A percentile compares a stretch with the other conserved stretches of the same genome.
These are phyloP conservation scores for Fistularia tabacaria DNA, from an alignment of 2,797 vertebrate genomes.

Conservation along the genomic window DNA sequence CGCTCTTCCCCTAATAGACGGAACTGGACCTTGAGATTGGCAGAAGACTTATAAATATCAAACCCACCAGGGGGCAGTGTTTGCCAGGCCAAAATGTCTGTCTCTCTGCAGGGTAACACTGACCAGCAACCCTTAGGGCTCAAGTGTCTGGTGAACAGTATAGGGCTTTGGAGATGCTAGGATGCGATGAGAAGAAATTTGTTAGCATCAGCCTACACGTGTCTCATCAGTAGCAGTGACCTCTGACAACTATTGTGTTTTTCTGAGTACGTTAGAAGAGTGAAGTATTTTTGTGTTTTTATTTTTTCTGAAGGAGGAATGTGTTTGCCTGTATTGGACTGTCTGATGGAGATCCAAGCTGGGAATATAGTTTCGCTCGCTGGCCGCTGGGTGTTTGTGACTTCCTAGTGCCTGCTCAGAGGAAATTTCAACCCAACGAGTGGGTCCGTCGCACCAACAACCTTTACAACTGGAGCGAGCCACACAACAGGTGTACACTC, in stretches of 20 bases:
- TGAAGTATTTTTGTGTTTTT: neutral
- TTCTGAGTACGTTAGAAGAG: neutral
- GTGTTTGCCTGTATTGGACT: slow-evolving; percentile 92
- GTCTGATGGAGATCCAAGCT: slow-evolving; percentile 87
- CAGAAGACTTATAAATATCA: slow-evolving; percentile 57
- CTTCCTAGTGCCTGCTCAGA: slow-evolving; percentile 79
- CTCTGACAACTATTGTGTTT: neutral
- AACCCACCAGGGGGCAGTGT: slow-evolving; percentile 83
- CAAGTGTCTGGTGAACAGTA: slow-evolving; percentile 14
- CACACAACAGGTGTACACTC: slow-evolving; percentile 69
- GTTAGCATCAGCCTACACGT: slow-evolving; percentile 1
- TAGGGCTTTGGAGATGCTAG: slow-evolving; percentile 10
- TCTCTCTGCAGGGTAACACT: slow-evolving; percentile 58
- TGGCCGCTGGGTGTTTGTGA: slow-evolving; percentile 95
- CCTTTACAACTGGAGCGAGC: slow-evolving; percentile 93
- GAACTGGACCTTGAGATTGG: slow-evolving; percentile 20
- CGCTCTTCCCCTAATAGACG: slow-evolving; percentile 42
- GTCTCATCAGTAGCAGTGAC: slow-evolving; percentile 1
- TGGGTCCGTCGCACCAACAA: slow-evolving; percentile 82
- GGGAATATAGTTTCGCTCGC: slow-evolving; percentile 82
- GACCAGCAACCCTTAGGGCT: slow-evolving; percentile 58
- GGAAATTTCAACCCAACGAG: slow-evolving; percentile 79
- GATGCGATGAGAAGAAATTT: slow-evolving; percentile 22
- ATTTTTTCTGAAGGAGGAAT: slow-evolving; percentile 75
- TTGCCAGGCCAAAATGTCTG: slow-evolving; percentile 72